These are phyloP conservation scores for Epinotia nisella DNA, from an alignment of 2,888 invertebrate genomes.

Conservation along the genomic window DNA sequence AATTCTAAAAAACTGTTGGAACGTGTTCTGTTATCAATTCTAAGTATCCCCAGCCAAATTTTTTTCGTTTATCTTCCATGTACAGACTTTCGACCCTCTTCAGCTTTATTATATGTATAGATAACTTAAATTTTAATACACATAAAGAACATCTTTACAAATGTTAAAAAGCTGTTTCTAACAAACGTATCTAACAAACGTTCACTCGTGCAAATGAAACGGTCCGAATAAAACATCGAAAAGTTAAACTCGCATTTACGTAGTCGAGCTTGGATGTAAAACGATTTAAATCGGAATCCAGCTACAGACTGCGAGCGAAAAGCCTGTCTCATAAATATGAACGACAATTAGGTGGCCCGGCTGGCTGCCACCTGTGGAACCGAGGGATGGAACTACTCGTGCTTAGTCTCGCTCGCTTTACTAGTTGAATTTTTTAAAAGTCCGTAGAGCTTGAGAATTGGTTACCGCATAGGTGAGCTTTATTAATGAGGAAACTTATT, in stretches of 20 bases:
- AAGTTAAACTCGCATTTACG: constrained; percentile 48
- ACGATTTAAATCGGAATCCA: constrained; percentile 53
- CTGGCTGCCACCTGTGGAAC: constrained; percentile 66
- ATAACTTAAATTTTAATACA: not conserved
- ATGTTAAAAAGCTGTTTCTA: not conserved
- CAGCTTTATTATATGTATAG: too few species aligned
- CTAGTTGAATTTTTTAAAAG: constrained; percentile 8
- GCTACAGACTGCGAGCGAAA: constrained; percentile 51
- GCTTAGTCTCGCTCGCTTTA: constrained; percentile 23
- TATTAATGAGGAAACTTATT: constrained; percentile 8
- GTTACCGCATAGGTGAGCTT: constrained; percentile 7
- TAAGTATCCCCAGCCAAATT: too few species aligned
- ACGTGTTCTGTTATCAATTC: too few species aligned
- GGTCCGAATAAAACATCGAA: constrained; percentile 45
- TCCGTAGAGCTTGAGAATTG: not conserved
- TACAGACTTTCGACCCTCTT: too few species aligned
- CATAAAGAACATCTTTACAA: not conserved
- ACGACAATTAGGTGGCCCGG: constrained; percentile 63
- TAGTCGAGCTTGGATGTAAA: constrained; percentile 50
- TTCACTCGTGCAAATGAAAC: constrained; percentile 33
- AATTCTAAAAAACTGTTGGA: not conserved
- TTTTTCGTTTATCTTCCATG: too few species aligned
- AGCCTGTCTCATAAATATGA: constrained; percentile 68
- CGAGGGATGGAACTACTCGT: constrained; percentile 8
- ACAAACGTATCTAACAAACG: constrained; percentile 9